Conservation (phyloP, 2,113 vertebrate species). For the Rhea americana region DNA sequence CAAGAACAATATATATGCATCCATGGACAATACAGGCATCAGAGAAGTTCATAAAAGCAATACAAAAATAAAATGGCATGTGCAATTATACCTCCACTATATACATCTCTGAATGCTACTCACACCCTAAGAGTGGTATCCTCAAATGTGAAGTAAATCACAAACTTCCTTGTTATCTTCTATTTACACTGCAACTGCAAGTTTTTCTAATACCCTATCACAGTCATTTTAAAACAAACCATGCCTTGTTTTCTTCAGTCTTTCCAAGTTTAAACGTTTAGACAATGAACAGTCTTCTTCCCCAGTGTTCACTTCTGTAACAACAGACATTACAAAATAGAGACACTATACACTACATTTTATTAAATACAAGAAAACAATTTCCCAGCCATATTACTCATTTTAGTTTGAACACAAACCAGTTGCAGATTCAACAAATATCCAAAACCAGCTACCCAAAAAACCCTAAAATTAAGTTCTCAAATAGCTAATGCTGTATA, state of each 20-base stretch:
- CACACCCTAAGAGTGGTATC: background rate
- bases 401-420: background rate
- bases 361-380: constrained; percentile 1
- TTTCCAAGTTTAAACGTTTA: background rate
- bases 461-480: constrained; percentile 29
- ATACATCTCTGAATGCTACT: background rate
- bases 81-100: background rate
- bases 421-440: background rate
- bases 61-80: background rate
- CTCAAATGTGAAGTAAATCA: background rate
- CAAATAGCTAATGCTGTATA: background rate
- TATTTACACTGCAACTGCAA: background rate
- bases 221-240: background rate
- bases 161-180: rapidly evolving
- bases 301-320: background rate
- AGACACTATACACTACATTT: background rate
- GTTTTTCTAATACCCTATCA: background rate
- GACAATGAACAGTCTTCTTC: background rate
- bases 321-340: background rate
- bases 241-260: background rate
- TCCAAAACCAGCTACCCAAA: background rate
- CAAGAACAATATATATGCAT: background rate
- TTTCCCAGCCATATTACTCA: background rate
- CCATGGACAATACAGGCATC: background rate
- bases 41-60: background rate